phyloP scores from a whole-genome alignment of 53 echinoderm and acorn worm genomes.

The Holothuria leucospilota region DNA sequence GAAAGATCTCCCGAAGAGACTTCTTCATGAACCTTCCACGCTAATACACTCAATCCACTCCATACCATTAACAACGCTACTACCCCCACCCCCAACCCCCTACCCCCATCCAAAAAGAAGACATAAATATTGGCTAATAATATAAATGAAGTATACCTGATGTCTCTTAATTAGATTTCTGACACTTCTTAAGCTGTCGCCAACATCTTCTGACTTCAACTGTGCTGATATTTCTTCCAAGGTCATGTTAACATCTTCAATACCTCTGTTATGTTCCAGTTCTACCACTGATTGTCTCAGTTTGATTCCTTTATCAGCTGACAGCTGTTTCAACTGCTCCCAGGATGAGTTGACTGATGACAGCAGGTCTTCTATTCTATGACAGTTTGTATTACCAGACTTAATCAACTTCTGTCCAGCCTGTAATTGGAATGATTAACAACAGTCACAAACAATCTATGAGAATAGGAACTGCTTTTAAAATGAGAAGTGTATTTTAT shows the following conservation, averaged over 20 bases:
- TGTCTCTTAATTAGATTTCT: constrained; percentile 86
- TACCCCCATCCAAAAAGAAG: too few relatives aligned
- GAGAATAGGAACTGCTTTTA: not conserved
- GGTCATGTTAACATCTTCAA: constrained; percentile 77
- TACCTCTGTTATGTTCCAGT: constrained; percentile 66
- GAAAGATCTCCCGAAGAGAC: too few relatives aligned
- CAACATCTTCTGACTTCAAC: constrained; percentile 78
- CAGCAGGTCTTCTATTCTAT: constrained; percentile 63
- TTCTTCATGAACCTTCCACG: too few relatives aligned
- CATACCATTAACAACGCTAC: too few relatives aligned
- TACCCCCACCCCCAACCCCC: too few relatives aligned
- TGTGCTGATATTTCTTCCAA: constrained; percentile 77
- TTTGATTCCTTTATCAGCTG: constrained; percentile 74
- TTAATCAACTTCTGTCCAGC: constrained; percentile 68
- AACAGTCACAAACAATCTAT: not conserved
- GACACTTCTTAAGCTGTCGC: constrained; percentile 81
- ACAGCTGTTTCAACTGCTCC: constrained; percentile 64
- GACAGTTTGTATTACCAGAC: constrained; percentile 60
- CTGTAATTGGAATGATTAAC: constrained; percentile 26
- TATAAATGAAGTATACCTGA: constrained; percentile 57
- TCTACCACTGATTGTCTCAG: constrained; percentile 83
- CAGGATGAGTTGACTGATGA: constrained; percentile 72
- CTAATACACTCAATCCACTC: too few relatives aligned
- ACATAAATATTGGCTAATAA: too few relatives aligned
- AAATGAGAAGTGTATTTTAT: too few relatives aligned